Percentiles rank a stretch among this genome's conserved stretches.
Evolutionary conservation across 2,797 vertebrate species (phyloP).

Genomic region (Halcyon badia): DNA sequence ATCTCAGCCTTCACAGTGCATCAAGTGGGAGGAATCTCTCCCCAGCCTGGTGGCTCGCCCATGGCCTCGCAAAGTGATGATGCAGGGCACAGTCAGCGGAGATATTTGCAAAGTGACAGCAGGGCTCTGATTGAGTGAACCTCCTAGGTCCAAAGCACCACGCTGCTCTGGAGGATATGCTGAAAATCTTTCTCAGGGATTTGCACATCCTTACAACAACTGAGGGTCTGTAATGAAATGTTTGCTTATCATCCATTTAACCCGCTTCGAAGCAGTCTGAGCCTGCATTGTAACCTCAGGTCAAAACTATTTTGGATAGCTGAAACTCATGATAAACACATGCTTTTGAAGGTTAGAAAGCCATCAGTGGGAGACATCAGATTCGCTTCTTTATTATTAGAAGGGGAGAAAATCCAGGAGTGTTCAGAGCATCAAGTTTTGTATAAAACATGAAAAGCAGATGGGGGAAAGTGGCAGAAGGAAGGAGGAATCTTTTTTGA

Average conservation of each 20-base stretch:
- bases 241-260: conserved; percentile 81
- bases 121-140: conserved; percentile 73
- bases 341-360: conserved; percentile 78
- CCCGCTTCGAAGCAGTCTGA: conserved; percentile 74
- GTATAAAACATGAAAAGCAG: conserved; percentile 71
- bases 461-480: conserved; percentile 65
- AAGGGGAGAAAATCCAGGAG: conserved; percentile 63
- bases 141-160: conserved; percentile 42
- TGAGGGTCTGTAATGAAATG: conserved; percentile 76
- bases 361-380: conserved; percentile 75
- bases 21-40: conserved; percentile 35
- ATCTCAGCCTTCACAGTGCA: background rate
- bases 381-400: conserved; percentile 77
- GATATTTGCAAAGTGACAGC: conserved; percentile 61
- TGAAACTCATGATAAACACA: conserved; percentile 81
- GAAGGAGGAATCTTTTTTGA: conserved; percentile 60
- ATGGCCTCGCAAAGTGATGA: conserved; percentile 30
- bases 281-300: conserved; percentile 79
- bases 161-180: conserved; percentile 42
- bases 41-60: background rate
- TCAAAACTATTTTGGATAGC: conserved; percentile 83
- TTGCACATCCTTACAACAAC: conserved; percentile 71
- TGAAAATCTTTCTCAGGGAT: conserved; percentile 79
- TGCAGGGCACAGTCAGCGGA: background rate
- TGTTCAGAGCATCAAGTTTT: conserved; percentile 60